Evolutionary conservation across 2,797 vertebrate species (phyloP), one percentile per base, ranked within the genome.

Genomic region (Pangasius mekongensis): DNA sequence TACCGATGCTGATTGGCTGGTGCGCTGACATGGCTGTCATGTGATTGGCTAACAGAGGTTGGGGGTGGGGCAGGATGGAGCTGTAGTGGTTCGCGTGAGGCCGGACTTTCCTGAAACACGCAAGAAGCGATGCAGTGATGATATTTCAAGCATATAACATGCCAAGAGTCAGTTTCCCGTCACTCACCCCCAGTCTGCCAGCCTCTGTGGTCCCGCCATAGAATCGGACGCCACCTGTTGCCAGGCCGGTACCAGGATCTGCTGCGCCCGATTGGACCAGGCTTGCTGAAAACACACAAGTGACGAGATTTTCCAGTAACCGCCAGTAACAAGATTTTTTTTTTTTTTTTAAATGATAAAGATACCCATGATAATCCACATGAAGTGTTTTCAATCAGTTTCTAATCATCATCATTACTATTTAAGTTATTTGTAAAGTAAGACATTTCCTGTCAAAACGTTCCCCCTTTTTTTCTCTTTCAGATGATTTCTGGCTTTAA

Each of bases 1-100:
- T 98, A 93, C 99, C 98, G 95, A 99, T 97, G 88, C 97, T 99
- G 93, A 99, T 97, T 88, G 98, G 98, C 95, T 99, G 98, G 92
- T 98, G 97, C 92, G 97, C 97, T 62, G 99, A 97, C 94, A 99
- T 95, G 91, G 97, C 62, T 2, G 82, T 97, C 96, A 99, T 98
- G 94, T 99, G 98, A 96, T 98, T 99, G 92, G 98, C 97, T 94
- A 99, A 92, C 90, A 99, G 97, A 93, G 98, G 97, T 87, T 99
- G 99, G 6, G 97, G 97, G 91, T 99, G 98, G 9, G 97, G 96
- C 92, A 99, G 96, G 96, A 99, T 83, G 86, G 99, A 98, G 92
- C 93, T 97, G 94, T 98, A 99, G 96, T 98, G 98, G 95, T 95
- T 98, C 94, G 97, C 96, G 94, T 98, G 98, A 93, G 98, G 96